phyloP scores from a whole-genome alignment of 2,888 invertebrate species.

The Acronicta alni region DNA sequence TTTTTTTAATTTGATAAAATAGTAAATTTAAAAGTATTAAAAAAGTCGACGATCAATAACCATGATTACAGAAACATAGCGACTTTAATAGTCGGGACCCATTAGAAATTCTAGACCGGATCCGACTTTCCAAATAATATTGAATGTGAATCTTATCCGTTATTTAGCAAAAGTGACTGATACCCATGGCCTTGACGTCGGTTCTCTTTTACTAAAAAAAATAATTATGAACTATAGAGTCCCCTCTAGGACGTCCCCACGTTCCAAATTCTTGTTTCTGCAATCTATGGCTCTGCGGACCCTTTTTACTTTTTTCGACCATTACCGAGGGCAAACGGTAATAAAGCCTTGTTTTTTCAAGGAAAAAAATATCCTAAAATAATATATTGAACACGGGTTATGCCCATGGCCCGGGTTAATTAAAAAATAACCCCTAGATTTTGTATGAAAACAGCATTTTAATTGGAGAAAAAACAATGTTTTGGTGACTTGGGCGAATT shows the following conservation, averaged over 20 bases:
- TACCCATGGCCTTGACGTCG: no score
- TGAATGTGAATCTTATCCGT: no score
- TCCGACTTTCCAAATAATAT: no score
- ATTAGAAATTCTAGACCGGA: no score
- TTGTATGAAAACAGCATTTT: slow-evolving; percentile 39
- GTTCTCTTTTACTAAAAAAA: no score
- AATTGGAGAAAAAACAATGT: slow-evolving; percentile 24
- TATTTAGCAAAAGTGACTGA: no score
- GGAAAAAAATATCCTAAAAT: slow-evolving; percentile 48
- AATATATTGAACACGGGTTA: slow-evolving; percentile 50
- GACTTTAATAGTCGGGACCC: no score
- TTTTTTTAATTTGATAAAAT: no score
- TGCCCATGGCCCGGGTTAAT: slow-evolving; percentile 34
- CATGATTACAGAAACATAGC: no score
- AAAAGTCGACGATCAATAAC: no score
- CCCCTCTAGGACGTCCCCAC: not conserved
- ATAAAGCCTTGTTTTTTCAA: slow-evolving; percentile 40
- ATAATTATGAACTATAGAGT: no score
- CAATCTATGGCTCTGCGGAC: slow-evolving; percentile 11
- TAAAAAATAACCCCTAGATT: slow-evolving; percentile 49
- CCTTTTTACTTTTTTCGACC: slow-evolving; percentile 42
- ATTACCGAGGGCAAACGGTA: slow-evolving; percentile 35
- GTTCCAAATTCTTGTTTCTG: slow-evolving; percentile 8
- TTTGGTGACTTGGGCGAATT: not conserved
- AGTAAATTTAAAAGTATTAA: no score